Evolutionary conservation across 2,797 vertebrate genomes (phyloP).

Genomic region (Rousettus madagascariensis): DNA sequence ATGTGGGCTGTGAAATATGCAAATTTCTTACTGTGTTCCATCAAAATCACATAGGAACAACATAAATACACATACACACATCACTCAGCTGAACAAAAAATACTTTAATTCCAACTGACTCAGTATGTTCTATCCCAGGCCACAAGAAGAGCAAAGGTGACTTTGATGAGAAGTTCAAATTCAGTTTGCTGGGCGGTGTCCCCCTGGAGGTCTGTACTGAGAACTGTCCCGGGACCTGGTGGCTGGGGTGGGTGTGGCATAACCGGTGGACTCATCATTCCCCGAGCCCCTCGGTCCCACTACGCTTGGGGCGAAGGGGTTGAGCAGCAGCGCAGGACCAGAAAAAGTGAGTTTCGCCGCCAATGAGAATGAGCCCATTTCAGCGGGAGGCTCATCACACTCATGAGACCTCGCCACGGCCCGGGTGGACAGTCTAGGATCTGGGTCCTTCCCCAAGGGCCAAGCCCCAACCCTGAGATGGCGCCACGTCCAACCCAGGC

Average conservation of each 20-base stretch:
- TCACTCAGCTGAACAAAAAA: neutral
- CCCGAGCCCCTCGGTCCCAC: neutral
- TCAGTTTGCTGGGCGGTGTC: neutral
- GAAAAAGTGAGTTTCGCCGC: neutral
- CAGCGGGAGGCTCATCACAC: too few species aligned
- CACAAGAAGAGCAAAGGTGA: neutral
- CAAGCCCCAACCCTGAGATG: too few species aligned
- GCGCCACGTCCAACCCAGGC: neutral
- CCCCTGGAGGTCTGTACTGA: rapidly evolving
- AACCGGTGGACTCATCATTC: neutral
- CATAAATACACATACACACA: neutral
- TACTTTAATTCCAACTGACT: neutral
- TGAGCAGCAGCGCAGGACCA: neutral
- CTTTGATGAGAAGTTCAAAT: neutral
- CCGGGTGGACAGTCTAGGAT: neutral
- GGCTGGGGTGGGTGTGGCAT: neutral
- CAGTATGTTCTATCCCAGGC: neutral
- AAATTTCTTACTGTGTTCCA: neutral
- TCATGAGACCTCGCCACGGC: neutral
- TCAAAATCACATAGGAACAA: neutral
- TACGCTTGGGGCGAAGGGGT: neutral
- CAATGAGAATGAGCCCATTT: neutral
- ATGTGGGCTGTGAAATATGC: neutral
- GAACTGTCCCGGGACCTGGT: neutral
- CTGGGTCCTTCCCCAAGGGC: neutral